These are phyloP conservation scores for Drosophila aff. DNA, from an alignment of 1,140 invertebrate species.

Conservation along the genomic window DNA sequence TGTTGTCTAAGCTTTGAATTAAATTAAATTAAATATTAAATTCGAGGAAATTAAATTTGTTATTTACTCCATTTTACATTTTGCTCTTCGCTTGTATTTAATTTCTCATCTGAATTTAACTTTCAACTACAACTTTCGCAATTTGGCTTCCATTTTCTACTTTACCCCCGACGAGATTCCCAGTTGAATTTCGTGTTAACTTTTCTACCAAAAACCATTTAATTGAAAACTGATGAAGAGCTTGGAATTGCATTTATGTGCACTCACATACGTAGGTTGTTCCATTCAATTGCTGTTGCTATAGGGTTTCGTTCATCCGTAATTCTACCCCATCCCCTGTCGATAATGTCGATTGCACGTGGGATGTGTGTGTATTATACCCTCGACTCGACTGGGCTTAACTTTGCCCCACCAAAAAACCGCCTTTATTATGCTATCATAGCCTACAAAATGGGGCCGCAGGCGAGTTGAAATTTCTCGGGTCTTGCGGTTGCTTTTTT, in stretches of 20 bases:
- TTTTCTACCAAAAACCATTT: constrained; percentile 13
- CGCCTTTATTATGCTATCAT: constrained; percentile 3
- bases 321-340: not conserved
- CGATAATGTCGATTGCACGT: not conserved
- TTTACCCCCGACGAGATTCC: not conserved
- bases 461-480: constrained; percentile 48
- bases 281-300: constrained; percentile 14
- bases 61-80: too few species aligned
- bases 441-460: constrained; percentile 25
- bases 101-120: not conserved
- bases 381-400: constrained; percentile 1
- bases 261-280: not conserved
- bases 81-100: not conserved
- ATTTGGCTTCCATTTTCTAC: not conserved
- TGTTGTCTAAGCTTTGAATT: not conserved
- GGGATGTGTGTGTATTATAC: not conserved
- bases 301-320: constrained; percentile 17
- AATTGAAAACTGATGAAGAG: constrained; percentile 9
- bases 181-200: constrained; percentile 12
- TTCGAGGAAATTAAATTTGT: not conserved
- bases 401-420: not conserved
- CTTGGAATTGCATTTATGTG: constrained; percentile 16
- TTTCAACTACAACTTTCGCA: not conserved
- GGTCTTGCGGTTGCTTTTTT: constrained; percentile 34
- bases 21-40: not conserved